Evolutionary conservation across 1,140 invertebrate species (phyloP).

Genomic region (Drosophila bocqueti): DNA sequence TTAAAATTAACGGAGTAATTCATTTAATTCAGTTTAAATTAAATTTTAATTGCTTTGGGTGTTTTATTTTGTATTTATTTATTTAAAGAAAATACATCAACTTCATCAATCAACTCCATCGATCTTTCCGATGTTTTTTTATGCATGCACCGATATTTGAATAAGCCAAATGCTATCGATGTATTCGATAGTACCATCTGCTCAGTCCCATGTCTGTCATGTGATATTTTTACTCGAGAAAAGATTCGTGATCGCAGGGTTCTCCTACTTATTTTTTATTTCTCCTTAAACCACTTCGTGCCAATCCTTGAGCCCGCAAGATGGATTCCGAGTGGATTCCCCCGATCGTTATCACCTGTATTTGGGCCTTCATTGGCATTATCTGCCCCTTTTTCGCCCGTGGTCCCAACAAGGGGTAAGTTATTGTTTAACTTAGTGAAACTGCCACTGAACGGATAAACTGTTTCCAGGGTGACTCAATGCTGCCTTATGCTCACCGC

Average conservation of each 20-base stretch:
- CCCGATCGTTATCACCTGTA: slow-evolving; percentile 91
- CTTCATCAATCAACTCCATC: not conserved
- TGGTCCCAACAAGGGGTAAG: slow-evolving; percentile 91
- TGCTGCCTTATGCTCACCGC: slow-evolving; percentile 94
- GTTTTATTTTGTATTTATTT: not conserved
- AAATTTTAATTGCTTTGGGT: too few species aligned
- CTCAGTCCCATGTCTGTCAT: slow-evolving; percentile 66
- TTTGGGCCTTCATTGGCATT: slow-evolving; percentile 94
- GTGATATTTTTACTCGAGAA: slow-evolving; percentile 74
- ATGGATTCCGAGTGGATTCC: slow-evolving; percentile 92
- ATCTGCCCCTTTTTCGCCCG: slow-evolving; percentile 94
- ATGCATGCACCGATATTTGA: not conserved
- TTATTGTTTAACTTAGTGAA: slow-evolving; percentile 6
- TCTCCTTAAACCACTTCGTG: slow-evolving; percentile 40
- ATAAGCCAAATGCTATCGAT: not conserved
- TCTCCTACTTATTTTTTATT: slow-evolving; percentile 54
- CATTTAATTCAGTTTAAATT: too few species aligned
- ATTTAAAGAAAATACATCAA: not conserved
- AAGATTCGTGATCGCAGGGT: slow-evolving; percentile 63
- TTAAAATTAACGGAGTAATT: too few species aligned
- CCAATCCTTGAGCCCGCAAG: slow-evolving; percentile 65
- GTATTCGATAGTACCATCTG: slow-evolving; percentile 3
- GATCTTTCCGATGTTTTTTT: not conserved
- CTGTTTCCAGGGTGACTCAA: slow-evolving; percentile 89
- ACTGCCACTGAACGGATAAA: not conserved